Percentiles rank a stretch among this genome's conserved stretches.
Conservation (phyloP, 1,140 invertebrate genomes). For the Zaprionus ornatus region DNA sequence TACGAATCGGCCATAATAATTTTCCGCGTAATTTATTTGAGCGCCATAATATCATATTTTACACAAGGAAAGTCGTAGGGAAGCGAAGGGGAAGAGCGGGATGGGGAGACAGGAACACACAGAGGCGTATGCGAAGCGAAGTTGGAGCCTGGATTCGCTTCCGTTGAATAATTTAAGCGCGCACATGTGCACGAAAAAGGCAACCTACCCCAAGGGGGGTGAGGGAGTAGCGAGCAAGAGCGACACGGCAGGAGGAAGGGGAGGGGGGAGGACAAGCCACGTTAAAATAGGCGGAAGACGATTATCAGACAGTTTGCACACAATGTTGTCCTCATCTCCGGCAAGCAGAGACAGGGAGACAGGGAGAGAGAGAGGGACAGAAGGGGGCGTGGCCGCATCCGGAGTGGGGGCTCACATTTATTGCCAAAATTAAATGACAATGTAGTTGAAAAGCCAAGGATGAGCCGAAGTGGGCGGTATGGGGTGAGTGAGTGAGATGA, state of each 20-base stretch:
- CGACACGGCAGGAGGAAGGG: background rate
- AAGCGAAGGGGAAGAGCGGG: background rate
- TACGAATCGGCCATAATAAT: conserved; percentile 69
- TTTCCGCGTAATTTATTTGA: conserved; percentile 82
- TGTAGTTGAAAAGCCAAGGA: conserved; percentile 64
- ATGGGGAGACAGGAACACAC: background rate
- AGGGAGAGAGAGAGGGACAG: background rate
- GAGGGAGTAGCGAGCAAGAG: background rate
- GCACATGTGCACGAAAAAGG: conserved; percentile 66
- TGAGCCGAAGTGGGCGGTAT: conserved; percentile 3
- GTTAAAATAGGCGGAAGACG: conserved; percentile 82
- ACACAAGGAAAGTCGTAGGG: conserved; percentile 23
- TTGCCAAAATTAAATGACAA: conserved; percentile 83
- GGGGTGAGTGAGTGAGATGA: background rate
- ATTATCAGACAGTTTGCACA: conserved; percentile 82
- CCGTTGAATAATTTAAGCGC: conserved; percentile 79
- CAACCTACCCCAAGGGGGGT: background rate
- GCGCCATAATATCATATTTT: conserved; percentile 79
- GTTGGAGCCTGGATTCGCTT: conserved; percentile 48
- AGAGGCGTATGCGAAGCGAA: conserved; percentile 21
- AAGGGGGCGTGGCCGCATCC: background rate
- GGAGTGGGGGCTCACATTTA: conserved; percentile 60
- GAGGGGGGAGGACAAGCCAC: conserved; percentile 29
- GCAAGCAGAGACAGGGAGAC: background rate
- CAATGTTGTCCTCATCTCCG: conserved; percentile 59